Conservation (phyloP, 2,888 invertebrate genomes). For the Acleris holmiana region DNA sequence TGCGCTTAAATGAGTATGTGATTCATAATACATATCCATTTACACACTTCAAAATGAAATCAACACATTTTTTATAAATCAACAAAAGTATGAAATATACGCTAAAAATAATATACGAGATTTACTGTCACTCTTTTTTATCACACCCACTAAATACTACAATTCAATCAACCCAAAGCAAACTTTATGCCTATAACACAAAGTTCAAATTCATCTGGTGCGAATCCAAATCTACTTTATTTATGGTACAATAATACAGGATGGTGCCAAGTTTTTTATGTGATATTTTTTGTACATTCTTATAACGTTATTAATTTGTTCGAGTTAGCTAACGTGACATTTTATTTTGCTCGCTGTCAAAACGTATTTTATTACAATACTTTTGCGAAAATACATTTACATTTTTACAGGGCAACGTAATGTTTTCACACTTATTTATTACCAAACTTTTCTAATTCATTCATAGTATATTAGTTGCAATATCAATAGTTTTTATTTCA, state of each 20-base stretch:
- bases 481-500: no score
- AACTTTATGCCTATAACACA: neutral
- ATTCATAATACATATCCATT: neutral
- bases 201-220: neutral
- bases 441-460: neutral
- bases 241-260: conserved; percentile 17
- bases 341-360: conserved; percentile 29
- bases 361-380: conserved; percentile 8
- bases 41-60: neutral
- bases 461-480: no score
- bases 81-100: conserved; percentile 5
- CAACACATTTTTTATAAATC: neutral
- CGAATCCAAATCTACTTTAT: conserved; percentile 5
- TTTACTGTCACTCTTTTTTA: conserved; percentile 10
- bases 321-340: conserved; percentile 13
- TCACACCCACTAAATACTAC: neutral
- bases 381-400: conserved; percentile 5
- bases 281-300: conserved; percentile 10
- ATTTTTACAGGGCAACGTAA: no score
- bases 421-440: neutral
- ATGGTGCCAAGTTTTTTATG: conserved; percentile 22
- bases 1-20: neutral
- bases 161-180: neutral
- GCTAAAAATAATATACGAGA: conserved; percentile 12
- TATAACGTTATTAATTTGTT: conserved; percentile 22